Base-by-base conservation (phyloP, 2,888 invertebrate genomes). In the Catocala nupta region DNA sequence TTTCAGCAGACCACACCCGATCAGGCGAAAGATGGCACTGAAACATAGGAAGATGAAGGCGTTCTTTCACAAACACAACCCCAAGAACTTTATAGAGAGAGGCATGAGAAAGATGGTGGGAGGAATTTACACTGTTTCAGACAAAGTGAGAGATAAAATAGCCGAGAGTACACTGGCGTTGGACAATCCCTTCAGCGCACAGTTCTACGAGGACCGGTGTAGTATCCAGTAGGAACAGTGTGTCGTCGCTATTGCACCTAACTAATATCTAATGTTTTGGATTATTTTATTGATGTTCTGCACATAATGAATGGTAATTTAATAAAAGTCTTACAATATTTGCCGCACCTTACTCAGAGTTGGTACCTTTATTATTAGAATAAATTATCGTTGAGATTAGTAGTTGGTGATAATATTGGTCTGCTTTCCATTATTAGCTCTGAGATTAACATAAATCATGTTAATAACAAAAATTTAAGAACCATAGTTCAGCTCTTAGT, bases 141-240 rank as follows among this genome's bases (percentile, higher is more conserved):
- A 91, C 57, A 88, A 77, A 75, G 85, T 91, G 0, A 74, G 86
- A n/a, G 90, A 90, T 49, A 90, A 87, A 58, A 83, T 90, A 59
- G 89, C 89, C 0, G 89, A 89, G 39, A 90, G 86, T 43, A 88
- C 90, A 0, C 44, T 90, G 69, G 87, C 87, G 0, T 57, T 91
- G 39, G 87, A 90, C 47, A 90, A 90, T 13, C 89, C 90, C 0
- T 91, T 91, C 48, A 85, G 85, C 63, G 84, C 82, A 0, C 89
- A 89, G n/a, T 91, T 91, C 52, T 91, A 91, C 25, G 85, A 87
- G 80, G 91, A 91, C 58, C 78, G 89, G 9, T 91, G 90, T 78
- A 67, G 43, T 5, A 87, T 91, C 43, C 89, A 90, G 63, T 91
- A 72, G 70, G 13, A 36, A 36, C 6, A 2, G 8, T 12, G 36